Conservation (phyloP, 2,797 vertebrate species). For the Selene dorsalis region DNA sequence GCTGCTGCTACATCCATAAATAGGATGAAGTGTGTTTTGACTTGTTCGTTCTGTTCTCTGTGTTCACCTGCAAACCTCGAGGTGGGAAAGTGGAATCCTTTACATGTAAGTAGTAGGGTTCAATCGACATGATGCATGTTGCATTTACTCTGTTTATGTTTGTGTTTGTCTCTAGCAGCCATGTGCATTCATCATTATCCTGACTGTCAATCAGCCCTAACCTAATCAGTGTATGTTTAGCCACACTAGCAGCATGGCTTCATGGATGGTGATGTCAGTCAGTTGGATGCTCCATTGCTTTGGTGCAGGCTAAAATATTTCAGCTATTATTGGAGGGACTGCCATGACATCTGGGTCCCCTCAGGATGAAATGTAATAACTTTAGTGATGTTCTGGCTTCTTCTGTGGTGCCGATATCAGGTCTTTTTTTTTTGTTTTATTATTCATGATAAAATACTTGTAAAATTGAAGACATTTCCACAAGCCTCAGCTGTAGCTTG, state of each 20-base stretch:
- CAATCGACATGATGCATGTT: background rate
- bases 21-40: slow-evolving; percentile 52
- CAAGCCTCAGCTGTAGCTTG: background rate
- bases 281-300: background rate
- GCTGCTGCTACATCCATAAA: slow-evolving; percentile 14
- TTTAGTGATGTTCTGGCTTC: background rate
- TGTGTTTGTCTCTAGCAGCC: slow-evolving; percentile 7
- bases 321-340: background rate
- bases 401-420: background rate
- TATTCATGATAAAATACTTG: background rate
- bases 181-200: background rate
- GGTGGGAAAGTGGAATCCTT: slow-evolving; percentile 98
- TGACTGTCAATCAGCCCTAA: slow-evolving; percentile 1
- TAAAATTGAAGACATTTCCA: background rate
- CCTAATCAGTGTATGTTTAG: background rate
- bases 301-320: background rate
- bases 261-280: background rate
- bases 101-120: slow-evolving; percentile 92
- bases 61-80: slow-evolving; percentile 84
- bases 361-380: background rate
- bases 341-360: background rate
- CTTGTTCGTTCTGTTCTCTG: slow-evolving; percentile 80
- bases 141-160: slow-evolving; percentile 13
- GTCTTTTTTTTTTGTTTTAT: background rate
- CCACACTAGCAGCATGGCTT: background rate